phyloP scores from a whole-genome alignment of 2,113 vertebrate genomes.

The Mormyrus iriodes region DNA sequence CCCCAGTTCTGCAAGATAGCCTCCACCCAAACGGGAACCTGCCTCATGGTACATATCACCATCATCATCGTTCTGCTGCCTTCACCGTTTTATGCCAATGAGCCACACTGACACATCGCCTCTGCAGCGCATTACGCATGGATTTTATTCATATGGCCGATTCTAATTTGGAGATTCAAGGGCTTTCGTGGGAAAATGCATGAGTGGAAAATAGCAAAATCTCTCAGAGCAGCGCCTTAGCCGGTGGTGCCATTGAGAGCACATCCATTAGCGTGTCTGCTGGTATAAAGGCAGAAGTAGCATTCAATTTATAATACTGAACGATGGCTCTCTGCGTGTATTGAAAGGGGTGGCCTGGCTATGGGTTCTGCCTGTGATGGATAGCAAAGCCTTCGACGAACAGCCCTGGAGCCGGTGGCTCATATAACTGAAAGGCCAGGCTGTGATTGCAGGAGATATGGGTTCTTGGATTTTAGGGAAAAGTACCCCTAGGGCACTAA shows the following conservation, averaged over 20 bases:
- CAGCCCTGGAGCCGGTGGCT: neutral
- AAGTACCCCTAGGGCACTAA: neutral
- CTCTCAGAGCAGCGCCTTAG: neutral
- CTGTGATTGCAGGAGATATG: neutral
- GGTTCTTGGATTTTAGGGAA: neutral
- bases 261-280: neutral
- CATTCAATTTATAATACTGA: neutral
- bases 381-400: neutral
- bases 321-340: neutral
- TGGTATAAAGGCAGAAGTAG: neutral
- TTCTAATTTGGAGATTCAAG: neutral
- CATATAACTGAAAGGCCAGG: neutral
- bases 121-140: neutral
- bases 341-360: neutral
- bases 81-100: neutral
- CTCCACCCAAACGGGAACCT: slow-evolving; percentile 81
- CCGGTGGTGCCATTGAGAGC: neutral
- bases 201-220: neutral
- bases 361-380: neutral
- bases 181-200: neutral
- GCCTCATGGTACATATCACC: slow-evolving; percentile 69
- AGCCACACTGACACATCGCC: neutral
- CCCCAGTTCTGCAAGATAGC: slow-evolving; percentile 81
- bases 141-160: neutral
- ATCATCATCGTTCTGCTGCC: slow-evolving; percentile 15